Percentiles rank a stretch among this genome's conserved stretches.
Evolutionary conservation across 2,888 invertebrate genomes (phyloP).

Genomic region (Thecocarcelia acutangulata): DNA sequence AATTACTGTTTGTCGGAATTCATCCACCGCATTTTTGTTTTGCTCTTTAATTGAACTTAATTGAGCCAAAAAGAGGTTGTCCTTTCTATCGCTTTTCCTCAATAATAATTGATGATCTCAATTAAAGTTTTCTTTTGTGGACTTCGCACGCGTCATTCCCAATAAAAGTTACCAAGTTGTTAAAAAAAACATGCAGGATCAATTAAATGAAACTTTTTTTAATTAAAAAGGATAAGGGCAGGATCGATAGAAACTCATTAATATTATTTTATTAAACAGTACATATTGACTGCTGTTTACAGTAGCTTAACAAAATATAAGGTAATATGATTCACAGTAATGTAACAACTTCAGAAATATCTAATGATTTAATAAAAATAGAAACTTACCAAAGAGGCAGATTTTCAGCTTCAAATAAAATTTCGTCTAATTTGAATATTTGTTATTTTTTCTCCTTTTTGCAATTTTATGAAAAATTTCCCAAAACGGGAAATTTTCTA

Average conservation of each 20-base stretch:
- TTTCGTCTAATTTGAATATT: too few relatives aligned
- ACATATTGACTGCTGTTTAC: neutral
- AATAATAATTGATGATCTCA: conserved; percentile 47
- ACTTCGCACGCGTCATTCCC: conserved; percentile 62
- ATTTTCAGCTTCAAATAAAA: too few relatives aligned
- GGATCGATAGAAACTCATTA: conserved; percentile 54
- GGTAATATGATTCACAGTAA: too few relatives aligned
- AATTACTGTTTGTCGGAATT: neutral
- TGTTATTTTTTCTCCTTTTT: too few relatives aligned
- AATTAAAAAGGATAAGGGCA: conserved; percentile 67
- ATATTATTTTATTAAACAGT: neutral
- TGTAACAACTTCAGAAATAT: too few relatives aligned
- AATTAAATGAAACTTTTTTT: conserved; percentile 49
- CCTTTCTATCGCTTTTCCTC: conserved; percentile 15
- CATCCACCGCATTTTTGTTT: conserved; percentile 48
- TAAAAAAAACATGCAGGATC: conserved; percentile 62
- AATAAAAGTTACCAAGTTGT: conserved; percentile 15
- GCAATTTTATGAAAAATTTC: neutral
- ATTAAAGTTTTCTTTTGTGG: conserved; percentile 8
- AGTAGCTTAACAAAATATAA: too few relatives aligned
- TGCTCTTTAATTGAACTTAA: conserved; percentile 49
- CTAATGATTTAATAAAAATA: too few relatives aligned
- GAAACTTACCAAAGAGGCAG: too few relatives aligned
- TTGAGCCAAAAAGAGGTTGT: conserved; percentile 24
- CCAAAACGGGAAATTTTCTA: too few relatives aligned